Conservation (phyloP, 2,797 vertebrate species). For the Lagodon rhomboides region DNA sequence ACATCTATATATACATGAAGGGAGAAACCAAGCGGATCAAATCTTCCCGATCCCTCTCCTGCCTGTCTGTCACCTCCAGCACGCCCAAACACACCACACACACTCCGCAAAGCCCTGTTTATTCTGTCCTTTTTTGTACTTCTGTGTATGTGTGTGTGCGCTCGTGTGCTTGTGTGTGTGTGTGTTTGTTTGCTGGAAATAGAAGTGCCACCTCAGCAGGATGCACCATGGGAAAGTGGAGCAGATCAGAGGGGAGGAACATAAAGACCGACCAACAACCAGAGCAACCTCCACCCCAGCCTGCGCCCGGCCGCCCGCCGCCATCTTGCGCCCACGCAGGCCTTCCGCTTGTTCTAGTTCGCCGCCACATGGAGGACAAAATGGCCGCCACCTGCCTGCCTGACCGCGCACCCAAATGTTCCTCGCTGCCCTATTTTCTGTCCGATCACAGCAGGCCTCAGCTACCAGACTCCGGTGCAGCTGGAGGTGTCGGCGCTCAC, state of each 20-base stretch:
- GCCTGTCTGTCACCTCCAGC: constrained; percentile 49
- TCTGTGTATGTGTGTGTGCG: constrained; percentile 14
- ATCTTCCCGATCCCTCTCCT: constrained; percentile 29
- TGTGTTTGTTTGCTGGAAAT: constrained; percentile 68
- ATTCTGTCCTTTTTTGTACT: constrained; percentile 19
- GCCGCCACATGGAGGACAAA: constrained; percentile 1
- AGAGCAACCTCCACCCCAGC: constrained; percentile 36
- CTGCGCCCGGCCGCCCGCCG: not conserved
- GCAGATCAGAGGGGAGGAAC: constrained; percentile 68
- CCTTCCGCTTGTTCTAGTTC: constrained; percentile 15
- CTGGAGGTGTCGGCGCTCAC: not conserved
- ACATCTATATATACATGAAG: constrained; percentile 59
- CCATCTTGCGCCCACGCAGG: constrained; percentile 10
- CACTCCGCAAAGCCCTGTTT: not conserved
- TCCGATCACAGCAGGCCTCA: not conserved
- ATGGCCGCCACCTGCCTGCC: not conserved
- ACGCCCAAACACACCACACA: constrained; percentile 3
- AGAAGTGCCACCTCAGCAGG: constrained; percentile 76
- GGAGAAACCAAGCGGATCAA: constrained; percentile 51
- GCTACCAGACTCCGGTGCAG: not conserved
- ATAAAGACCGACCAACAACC: constrained; percentile 51
- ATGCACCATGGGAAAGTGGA: constrained; percentile 71
- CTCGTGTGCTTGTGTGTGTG: constrained; percentile 38
- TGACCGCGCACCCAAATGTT: not conserved
- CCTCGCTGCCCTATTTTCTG: constrained; percentile 33